phyloP scores from a whole-genome alignment of 2,888 invertebrate genomes.

The Melieria picta region DNA sequence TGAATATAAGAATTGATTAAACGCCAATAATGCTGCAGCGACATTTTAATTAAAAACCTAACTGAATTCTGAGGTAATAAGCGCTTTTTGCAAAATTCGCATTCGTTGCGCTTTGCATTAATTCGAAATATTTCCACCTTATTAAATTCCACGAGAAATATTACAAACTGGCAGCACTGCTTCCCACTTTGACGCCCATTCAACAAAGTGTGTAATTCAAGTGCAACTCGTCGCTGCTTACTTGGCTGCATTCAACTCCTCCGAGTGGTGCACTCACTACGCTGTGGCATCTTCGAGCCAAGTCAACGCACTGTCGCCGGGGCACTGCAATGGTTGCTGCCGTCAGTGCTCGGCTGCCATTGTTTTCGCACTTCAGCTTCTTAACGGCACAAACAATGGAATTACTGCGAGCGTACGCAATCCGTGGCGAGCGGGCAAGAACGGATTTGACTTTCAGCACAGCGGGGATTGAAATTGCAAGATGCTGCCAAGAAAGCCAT shows the following conservation, averaged over 20 bases:
- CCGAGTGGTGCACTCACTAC: not conserved
- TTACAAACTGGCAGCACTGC: too few relatives aligned
- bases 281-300: conserved; percentile 4
- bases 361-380: conserved; percentile 33
- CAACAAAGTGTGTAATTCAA: not conserved
- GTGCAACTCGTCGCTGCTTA: not conserved
- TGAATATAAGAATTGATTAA: too few relatives aligned
- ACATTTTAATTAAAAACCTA: too few relatives aligned
- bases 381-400: conserved; percentile 30
- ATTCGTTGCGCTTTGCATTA: too few relatives aligned
- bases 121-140: too few relatives aligned
- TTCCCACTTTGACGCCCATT: too few relatives aligned
- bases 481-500: not conserved
- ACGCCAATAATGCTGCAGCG: too few relatives aligned
- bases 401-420: not conserved
- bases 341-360: not conserved
- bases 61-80: too few relatives aligned
- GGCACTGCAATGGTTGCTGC: conserved; percentile 2
- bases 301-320: conserved; percentile 14
- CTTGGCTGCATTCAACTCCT: not conserved
- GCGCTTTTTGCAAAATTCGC: too few relatives aligned
- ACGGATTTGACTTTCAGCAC: not conserved
- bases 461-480: not conserved
- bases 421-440: conserved; percentile 11
- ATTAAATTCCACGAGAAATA: too few relatives aligned